These are phyloP conservation scores for Dufourea novaeangliae DNA, from an alignment of 1,140 invertebrate species.

Conservation along the genomic window DNA sequence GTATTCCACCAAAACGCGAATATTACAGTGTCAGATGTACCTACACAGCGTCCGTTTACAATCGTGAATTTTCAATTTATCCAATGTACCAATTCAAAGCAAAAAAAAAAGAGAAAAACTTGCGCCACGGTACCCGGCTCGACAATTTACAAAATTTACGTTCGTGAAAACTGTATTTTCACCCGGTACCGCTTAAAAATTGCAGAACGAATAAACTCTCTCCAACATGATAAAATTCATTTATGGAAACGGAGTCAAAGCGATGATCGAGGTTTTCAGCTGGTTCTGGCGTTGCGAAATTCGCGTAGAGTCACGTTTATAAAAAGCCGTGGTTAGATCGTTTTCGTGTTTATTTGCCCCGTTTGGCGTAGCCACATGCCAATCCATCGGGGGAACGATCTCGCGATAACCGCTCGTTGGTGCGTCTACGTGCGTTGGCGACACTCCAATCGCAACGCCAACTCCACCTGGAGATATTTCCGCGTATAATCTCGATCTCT, in stretches of 20 bases:
- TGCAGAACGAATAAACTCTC: background rate
- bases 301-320: constrained; percentile 2
- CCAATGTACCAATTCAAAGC: too few species aligned
- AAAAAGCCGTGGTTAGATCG: background rate
- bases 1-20: too few species aligned
- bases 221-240: background rate
- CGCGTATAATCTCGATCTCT: constrained; percentile 30
- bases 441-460: background rate
- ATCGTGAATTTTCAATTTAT: too few species aligned
- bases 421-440: background rate
- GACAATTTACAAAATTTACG: too few species aligned
- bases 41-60: too few species aligned
- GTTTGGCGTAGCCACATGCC: background rate
- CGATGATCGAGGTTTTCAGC: background rate
- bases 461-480: background rate
- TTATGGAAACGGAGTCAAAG: background rate
- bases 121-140: too few species aligned
- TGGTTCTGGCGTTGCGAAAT: background rate
- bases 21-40: too few species aligned
- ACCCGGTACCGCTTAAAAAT: background rate
- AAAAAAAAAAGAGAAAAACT: too few species aligned
- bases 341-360: constrained; percentile 19
- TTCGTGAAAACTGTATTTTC: too few species aligned
- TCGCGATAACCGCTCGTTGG: background rate
- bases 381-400: background rate